phyloP scores from a whole-genome alignment of 2,113 vertebrate genomes.

The Lipotes vexillifer region DNA sequence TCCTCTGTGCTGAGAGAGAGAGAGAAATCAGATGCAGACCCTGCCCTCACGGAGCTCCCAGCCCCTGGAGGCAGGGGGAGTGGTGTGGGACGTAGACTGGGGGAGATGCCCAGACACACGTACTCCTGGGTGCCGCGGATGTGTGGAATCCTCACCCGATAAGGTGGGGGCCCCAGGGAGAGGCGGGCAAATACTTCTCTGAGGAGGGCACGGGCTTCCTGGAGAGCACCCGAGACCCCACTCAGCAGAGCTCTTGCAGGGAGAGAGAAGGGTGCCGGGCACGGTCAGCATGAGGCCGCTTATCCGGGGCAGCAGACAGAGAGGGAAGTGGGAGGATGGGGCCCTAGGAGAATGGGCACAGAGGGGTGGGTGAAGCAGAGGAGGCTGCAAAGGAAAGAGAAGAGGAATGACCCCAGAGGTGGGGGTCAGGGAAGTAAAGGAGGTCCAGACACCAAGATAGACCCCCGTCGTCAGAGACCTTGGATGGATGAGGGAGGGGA shows the following conservation, averaged over 20 bases:
- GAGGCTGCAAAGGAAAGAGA: background rate
- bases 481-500: background rate
- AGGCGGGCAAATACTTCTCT: background rate
- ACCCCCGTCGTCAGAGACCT: background rate
- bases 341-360: no score
- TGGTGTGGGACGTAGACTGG: rapidly evolving
- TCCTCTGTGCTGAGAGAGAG: background rate
- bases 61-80: background rate
- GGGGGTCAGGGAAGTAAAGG: background rate
- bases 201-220: background rate
- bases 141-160: background rate
- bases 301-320: background rate
- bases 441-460: background rate
- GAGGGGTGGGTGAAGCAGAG: background rate
- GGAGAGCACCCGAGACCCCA: rapidly evolving
- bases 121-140: rapidly evolving
- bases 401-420: background rate
- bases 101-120: background rate
- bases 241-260: background rate
- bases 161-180: background rate
- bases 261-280: no score
- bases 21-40: background rate
- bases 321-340: background rate
- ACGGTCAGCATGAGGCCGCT: rapidly evolving
- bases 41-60: background rate